phyloP scores from a whole-genome alignment of 2,113 vertebrate species.

The Gallinago jamesoni region DNA sequence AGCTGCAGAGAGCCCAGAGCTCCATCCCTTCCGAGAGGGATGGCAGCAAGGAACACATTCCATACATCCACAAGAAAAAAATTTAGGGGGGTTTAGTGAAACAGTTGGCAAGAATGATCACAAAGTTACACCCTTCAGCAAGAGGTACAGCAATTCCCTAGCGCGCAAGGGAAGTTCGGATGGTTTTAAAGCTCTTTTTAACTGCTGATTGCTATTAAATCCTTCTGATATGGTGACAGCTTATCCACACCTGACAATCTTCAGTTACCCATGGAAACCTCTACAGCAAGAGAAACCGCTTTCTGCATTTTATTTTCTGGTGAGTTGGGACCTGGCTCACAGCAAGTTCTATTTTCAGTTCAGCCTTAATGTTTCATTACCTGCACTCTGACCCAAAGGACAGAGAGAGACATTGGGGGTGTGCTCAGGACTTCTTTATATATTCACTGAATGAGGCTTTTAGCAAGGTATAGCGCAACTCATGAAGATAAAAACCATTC shows the following conservation, averaged over 20 bases:
- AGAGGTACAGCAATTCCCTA: background rate
- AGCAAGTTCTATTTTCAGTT: background rate
- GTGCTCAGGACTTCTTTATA: background rate
- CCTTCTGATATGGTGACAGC: background rate
- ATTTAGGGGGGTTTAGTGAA: background rate
- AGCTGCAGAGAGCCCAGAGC: background rate
- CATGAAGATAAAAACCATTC: background rate
- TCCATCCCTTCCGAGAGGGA: background rate
- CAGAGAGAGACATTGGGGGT: background rate
- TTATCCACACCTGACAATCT: background rate
- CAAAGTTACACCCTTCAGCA: background rate
- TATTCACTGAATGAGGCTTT: background rate
- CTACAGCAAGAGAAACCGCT: background rate
- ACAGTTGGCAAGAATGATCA: background rate
- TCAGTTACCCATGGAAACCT: background rate
- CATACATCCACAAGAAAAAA: background rate
- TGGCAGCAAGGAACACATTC: background rate
- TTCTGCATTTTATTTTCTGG: background rate
- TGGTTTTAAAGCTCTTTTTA: background rate
- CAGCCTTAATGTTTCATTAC: background rate
- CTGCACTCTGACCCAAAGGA: background rate
- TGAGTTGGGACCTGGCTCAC: background rate
- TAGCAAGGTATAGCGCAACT: background rate
- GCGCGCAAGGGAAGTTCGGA: background rate
- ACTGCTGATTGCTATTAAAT: background rate